A percentile compares a stretch with the other conserved stretches of the same genome.
These are phyloP conservation scores for Dasypus novemcinctus DNA, from an alignment of 2,113 vertebrate genomes.

Conservation along the genomic window DNA sequence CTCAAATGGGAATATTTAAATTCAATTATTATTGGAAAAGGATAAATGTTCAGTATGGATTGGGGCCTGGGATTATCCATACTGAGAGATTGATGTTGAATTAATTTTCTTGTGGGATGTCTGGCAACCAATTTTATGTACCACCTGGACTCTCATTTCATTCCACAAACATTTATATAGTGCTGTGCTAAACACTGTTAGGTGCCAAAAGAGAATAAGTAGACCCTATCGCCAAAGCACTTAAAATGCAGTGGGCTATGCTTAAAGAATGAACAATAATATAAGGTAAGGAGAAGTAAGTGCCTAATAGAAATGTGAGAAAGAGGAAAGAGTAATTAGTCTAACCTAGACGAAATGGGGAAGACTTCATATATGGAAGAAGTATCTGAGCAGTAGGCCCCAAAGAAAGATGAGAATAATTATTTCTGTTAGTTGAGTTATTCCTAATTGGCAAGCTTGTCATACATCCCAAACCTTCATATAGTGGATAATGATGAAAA, in stretches of 20 bases:
- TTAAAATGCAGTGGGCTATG: neutral
- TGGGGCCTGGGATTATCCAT: neutral
- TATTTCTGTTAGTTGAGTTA: neutral
- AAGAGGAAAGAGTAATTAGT: neutral
- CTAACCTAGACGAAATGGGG: neutral
- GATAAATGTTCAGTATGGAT: neutral
- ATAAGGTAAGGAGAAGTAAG: neutral
- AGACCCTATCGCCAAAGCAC: neutral
- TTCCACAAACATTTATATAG: neutral
- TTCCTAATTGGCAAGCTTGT: neutral
- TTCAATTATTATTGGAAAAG: neutral
- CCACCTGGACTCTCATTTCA: neutral
- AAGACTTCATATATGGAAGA: neutral
- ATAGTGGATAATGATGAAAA: neutral
- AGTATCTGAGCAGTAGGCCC: neutral
- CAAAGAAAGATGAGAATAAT: neutral
- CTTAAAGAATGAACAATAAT: neutral
- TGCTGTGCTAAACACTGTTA: neutral
- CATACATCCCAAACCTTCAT: neutral
- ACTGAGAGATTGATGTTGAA: neutral
- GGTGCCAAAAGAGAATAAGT: neutral
- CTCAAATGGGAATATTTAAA: conserved; percentile 22
- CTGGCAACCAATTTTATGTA: neutral
- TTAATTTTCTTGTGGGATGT: neutral
- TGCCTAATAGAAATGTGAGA: neutral